Evolutionary conservation across 2,113 vertebrate species (phyloP).

Genomic region (human (Homo sapiens)): DNA sequence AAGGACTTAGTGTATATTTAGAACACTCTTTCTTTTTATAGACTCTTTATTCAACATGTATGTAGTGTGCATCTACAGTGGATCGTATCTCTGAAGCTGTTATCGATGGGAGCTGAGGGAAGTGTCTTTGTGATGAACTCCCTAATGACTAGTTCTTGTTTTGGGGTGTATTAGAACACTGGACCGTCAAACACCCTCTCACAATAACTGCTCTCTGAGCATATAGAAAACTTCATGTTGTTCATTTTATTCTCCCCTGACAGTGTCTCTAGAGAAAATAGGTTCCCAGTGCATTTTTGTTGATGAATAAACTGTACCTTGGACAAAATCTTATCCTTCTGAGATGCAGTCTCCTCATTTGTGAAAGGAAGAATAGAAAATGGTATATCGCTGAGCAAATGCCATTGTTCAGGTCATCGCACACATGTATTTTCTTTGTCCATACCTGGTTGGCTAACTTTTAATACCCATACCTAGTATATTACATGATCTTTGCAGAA

Average conservation of each 20-base stretch:
- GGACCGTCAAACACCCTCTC: not conserved
- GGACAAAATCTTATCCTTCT: not conserved
- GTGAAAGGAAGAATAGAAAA: not conserved
- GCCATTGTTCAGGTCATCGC: not conserved
- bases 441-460: not conserved
- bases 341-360: not conserved
- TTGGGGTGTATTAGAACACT: not conserved
- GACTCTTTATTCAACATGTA: not conserved
- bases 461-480: not conserved
- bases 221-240: not conserved
- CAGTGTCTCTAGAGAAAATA: not conserved
- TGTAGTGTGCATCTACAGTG: not conserved
- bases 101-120: not conserved
- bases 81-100: not conserved
- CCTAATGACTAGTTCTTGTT: not conserved
- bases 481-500: not conserved
- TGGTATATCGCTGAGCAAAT: not conserved
- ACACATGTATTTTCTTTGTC: not conserved
- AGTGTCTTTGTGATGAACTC: not conserved
- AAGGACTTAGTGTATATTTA: not conserved
- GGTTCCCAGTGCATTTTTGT: not conserved
- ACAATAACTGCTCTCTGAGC: not conserved
- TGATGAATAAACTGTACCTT: not conserved
- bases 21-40: not conserved
- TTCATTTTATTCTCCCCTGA: not conserved